These are phyloP conservation scores for Pristionchus arcanus DNA, from an alignment of 2,888 invertebrate species.

Conservation along the genomic window DNA sequence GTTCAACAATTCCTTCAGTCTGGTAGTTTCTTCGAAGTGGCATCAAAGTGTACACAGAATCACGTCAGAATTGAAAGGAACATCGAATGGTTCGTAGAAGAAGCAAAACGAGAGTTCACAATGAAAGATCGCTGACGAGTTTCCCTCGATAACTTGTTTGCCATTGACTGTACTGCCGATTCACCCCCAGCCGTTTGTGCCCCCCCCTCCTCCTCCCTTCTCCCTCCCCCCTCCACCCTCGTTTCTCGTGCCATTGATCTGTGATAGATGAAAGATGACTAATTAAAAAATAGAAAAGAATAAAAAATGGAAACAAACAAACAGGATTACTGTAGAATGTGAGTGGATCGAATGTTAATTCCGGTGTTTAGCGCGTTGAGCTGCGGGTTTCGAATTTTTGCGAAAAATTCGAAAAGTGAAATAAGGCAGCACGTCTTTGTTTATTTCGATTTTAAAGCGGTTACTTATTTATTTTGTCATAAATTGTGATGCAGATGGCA, in stretches of 20 bases:
- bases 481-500: constrained; percentile 19
- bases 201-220: not conserved
- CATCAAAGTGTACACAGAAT: not conserved
- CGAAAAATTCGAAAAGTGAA: not conserved
- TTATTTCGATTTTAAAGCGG: not conserved
- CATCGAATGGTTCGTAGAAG: not conserved
- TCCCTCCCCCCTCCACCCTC: not conserved
- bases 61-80: not conserved
- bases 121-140: constrained; percentile 31
- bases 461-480: not conserved
- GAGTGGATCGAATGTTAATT: not conserved
- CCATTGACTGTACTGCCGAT: constrained; percentile 10
- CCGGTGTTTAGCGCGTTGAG: not conserved
- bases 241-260: not conserved
- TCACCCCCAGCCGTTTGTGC: constrained; percentile 12
- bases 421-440: not conserved
- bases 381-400: not conserved
- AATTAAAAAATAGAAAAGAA: not conserved
- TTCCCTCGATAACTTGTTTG: constrained; percentile 25
- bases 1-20: not conserved
- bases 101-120: constrained; percentile 6
- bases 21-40: not conserved
- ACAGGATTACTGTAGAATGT: not conserved
- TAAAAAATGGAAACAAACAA: not conserved
- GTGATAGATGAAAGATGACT: not conserved